Conservation (phyloP, 2,888 invertebrate genomes). For the Ischnura elegans region DNA sequence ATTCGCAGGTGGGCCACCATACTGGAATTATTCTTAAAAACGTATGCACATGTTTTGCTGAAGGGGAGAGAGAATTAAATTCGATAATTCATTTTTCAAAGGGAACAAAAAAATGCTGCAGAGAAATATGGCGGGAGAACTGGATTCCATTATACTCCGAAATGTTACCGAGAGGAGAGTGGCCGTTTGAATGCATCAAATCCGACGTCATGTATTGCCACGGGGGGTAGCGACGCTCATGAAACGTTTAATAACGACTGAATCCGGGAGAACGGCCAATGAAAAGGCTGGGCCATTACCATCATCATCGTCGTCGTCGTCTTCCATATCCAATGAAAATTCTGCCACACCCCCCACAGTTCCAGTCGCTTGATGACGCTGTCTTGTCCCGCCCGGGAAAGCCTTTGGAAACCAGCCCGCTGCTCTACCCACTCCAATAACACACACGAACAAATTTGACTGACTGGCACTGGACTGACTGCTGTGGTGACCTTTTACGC, state of each 20-base stretch:
- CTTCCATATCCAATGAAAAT: not conserved
- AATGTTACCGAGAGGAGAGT: not conserved
- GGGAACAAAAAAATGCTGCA: not conserved
- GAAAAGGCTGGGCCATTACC: not conserved
- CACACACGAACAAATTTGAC: no score
- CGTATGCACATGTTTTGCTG: not conserved
- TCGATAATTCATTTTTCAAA: not conserved
- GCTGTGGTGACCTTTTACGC: slow-evolving; percentile 25
- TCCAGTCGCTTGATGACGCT: not conserved
- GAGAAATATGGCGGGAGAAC: not conserved
- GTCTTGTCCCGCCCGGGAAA: not conserved
- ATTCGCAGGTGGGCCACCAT: not conserved
- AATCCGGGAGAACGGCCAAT: not conserved
- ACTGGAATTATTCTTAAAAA: not conserved
- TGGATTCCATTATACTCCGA: not conserved
- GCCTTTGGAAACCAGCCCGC: not conserved
- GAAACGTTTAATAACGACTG: not conserved
- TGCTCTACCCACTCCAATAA: not conserved
- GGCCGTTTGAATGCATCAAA: not conserved
- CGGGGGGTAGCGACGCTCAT: not conserved
- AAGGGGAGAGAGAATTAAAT: not conserved
- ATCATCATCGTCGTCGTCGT: no score
- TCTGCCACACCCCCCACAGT: not conserved
- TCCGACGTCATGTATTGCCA: not conserved
- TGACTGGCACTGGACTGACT: slow-evolving; percentile 12